Evolutionary conservation across 2,797 vertebrate genomes (phyloP).

Genomic region (Pipistrellus nathusii): DNA sequence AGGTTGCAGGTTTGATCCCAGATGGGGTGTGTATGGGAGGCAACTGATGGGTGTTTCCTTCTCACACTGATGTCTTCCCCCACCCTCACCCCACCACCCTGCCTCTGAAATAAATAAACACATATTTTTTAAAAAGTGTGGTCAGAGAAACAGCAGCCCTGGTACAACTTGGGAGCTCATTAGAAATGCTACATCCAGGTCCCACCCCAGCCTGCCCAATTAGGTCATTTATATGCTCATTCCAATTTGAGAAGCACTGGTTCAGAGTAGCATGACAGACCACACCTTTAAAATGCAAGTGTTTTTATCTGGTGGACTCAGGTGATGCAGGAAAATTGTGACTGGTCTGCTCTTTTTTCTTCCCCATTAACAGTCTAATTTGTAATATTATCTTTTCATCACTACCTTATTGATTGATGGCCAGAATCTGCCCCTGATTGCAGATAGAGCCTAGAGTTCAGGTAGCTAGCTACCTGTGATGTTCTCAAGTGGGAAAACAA

Average conservation of each 20-base stretch:
- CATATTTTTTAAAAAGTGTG: not conserved
- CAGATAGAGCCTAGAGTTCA: not conserved
- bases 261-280: not conserved
- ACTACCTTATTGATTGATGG: not conserved
- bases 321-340: not conserved
- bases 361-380: not conserved
- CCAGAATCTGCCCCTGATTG: not conserved
- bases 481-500: constrained; percentile 31
- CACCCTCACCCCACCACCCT: no score
- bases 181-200: not conserved
- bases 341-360: not conserved
- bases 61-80: no score
- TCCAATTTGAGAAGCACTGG: not conserved
- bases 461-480: not conserved
- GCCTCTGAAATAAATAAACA: no score
- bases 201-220: not conserved
- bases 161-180: not conserved
- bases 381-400: not conserved
- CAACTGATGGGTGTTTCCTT: no score
- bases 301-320: not conserved
- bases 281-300: not conserved
- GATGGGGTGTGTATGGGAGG: no score
- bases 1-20: no score
- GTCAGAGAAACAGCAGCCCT: not conserved
- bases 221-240: not conserved